Evolutionary conservation across 2,888 invertebrate genomes (phyloP), one percentile per base, ranked within the genome.

Genomic region (Chesias legatella): DNA sequence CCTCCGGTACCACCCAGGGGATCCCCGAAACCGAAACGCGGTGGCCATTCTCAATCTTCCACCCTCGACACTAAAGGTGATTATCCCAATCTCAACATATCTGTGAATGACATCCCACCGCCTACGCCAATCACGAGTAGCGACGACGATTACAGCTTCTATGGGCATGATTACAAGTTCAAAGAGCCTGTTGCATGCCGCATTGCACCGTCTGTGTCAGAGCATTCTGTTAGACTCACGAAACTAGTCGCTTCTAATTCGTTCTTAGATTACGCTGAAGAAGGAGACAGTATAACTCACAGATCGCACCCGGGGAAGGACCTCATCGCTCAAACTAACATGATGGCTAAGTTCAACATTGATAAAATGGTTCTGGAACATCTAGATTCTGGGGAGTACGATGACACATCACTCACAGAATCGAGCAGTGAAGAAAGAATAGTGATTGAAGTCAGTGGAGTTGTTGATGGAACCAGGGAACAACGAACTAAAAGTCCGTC

Each of bases 1-100:
- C 96, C 96, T 37, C 96, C 96, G 10, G 96, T 96, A 34, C 96
- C 96, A 37, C 96, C 96, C 2, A 89, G 96, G 62, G 95, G 95
- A 41, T 94, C 94, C 13, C 94, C 93, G 27, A 92, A 92, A 74
- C 79, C 88, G 43, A 91, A 91, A 76, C 83, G 90, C 23, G 89
- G 89, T 26, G 86, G 78, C 41, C 62, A 72, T 47, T 79, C 85
- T 6, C 83, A 79, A 57, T 60, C 80, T 7, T 79, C 82, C 39
- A 73, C 73, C 59, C 55, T 82, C 56, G 86, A 86, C 33, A 75
- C 69, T 3, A 88, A 88, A 89, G 88, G 88, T 88, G 88, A 88
- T 53, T 86, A 83, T 79, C 63, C 63, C 43, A 65, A 66, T 60
- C 64, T 84, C 64, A 73, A 61, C 63, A 73, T 83, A 63, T 79